Evolutionary conservation across 2,113 vertebrate genomes (phyloP), one percentile per base, ranked within the genome.

Genomic region (Guaruba guarouba): DNA sequence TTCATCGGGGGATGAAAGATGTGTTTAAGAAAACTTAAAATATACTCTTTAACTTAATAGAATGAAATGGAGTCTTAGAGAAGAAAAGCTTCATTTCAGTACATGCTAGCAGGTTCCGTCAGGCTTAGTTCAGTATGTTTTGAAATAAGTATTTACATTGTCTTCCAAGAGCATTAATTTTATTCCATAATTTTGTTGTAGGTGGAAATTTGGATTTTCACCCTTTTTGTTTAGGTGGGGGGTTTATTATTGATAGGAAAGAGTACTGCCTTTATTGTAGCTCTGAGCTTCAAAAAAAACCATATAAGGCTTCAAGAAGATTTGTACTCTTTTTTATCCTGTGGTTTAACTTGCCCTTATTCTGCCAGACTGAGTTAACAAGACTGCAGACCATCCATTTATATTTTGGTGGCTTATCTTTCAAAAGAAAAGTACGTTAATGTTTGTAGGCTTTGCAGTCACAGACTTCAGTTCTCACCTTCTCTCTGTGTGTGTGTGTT

Each of bases 321-420:
- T 84, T 88, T 94, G 69, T 37, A 13, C 92, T 94, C 93, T 84
- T 44, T 90, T 83, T 43, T 91, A 86, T 76, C 80, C 59, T 95
- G 84, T 78, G 63, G 35, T 91, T 91, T 90, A 46, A 66, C 84
- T 91, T 95, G 96, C 94, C 95, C 95, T 95, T 95, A 95, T 87
- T 97, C 91, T 96, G 94, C 96, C 91, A 97, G 84, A 75, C 87
- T 61, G 73, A 85, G 54, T 96, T 97, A 97, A 92, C 91, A 69
- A 82, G 94, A 91, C 85, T 95, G 84, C 62, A 85, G 78, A 7
- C 77, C 62, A 55, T 84, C 86, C 94, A 87, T 71, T 95, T 95
- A 16, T 76, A 69, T 95, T 94, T 95, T 73, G 74, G 84, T 82
- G 63, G 52, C 87, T 97, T 97, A 94, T 92, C 94, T 95, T 87